Evolutionary conservation across 2,888 invertebrate genomes (phyloP).

Genomic region (Oligia strigilis): DNA sequence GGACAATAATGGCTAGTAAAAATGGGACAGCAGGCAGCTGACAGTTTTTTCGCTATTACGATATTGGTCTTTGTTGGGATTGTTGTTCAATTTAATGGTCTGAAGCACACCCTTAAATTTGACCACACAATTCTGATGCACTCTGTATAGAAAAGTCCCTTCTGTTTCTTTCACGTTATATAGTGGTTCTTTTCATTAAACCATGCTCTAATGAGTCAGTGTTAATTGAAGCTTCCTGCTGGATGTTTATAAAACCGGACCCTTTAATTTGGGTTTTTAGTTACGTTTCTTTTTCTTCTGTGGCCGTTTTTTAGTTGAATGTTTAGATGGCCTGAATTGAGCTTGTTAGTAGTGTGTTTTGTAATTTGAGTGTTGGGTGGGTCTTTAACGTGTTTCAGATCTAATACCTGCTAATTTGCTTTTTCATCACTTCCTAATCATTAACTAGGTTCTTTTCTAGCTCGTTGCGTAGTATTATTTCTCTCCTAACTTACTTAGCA

Average conservation of each 20-base stretch:
- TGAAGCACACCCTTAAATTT: background rate
- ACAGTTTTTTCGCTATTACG: background rate
- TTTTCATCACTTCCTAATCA: background rate
- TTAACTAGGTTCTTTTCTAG: background rate
- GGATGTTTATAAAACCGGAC: constrained; percentile 69
- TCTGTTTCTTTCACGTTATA: constrained; percentile 74
- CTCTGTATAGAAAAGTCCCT: constrained; percentile 29
- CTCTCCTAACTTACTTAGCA: background rate
- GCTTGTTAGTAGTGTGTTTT: constrained; percentile 39
- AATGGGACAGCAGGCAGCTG: background rate
- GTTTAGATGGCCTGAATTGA: constrained; percentile 57
- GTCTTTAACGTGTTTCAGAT: background rate
- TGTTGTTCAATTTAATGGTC: background rate
- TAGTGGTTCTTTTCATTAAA: constrained; percentile 81
- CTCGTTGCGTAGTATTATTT: background rate
- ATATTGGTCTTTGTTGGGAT: background rate
- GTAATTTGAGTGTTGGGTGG: constrained; percentile 38
- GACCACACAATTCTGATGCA: background rate
- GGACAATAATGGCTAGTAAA: background rate
- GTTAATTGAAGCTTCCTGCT: constrained; percentile 82
- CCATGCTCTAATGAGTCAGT: constrained; percentile 79
- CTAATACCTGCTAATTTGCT: constrained; percentile 16
- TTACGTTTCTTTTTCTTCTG: constrained; percentile 58
- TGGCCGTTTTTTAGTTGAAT: constrained; percentile 47
- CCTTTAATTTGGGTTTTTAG: constrained; percentile 71